Evolutionary conservation across 2,797 vertebrate species (phyloP).

Genomic region (Hyperoplus lanceolatus): DNA sequence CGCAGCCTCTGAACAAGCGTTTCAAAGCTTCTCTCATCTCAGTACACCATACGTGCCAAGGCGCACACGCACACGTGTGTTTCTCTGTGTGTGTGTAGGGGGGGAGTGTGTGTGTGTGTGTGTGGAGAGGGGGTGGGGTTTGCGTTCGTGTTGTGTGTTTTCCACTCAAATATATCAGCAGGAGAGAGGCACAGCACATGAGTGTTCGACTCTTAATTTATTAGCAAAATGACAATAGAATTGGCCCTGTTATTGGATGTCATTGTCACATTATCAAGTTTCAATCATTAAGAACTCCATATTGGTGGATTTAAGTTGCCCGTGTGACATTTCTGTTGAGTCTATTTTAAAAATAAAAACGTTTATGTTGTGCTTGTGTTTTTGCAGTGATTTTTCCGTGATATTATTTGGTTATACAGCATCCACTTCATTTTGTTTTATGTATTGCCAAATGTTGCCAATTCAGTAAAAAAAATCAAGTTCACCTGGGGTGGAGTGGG

Average conservation of each 20-base stretch:
- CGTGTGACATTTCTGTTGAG: neutral
- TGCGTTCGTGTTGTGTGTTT: constrained; percentile 15
- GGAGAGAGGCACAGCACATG: neutral
- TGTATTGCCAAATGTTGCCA: neutral
- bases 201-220: neutral
- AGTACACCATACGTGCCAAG: constrained; percentile 16
- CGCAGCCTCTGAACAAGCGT: constrained; percentile 62
- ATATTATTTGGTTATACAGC: no score
- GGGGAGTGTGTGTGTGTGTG: neutral
- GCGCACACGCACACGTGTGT: constrained; percentile 15
- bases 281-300: neutral
- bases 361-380: no score
- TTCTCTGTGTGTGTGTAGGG: constrained; percentile 14
- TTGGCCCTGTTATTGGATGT: neutral
- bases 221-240: neutral
- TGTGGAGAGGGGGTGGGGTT: constrained; percentile 1
- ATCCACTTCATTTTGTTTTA: no score
- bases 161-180: constrained; percentile 12
- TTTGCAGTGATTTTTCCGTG: no score
- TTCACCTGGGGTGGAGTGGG: constrained; percentile 25
- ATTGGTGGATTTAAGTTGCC: neutral
- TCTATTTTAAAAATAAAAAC: neutral
- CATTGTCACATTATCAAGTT: neutral
- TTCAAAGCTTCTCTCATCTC: constrained; percentile 73
- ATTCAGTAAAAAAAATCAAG: constrained; percentile 29